These are phyloP conservation scores for Lasaia peninsularis DNA, from an alignment of 1,140 invertebrate genomes.

Conservation along the genomic window DNA sequence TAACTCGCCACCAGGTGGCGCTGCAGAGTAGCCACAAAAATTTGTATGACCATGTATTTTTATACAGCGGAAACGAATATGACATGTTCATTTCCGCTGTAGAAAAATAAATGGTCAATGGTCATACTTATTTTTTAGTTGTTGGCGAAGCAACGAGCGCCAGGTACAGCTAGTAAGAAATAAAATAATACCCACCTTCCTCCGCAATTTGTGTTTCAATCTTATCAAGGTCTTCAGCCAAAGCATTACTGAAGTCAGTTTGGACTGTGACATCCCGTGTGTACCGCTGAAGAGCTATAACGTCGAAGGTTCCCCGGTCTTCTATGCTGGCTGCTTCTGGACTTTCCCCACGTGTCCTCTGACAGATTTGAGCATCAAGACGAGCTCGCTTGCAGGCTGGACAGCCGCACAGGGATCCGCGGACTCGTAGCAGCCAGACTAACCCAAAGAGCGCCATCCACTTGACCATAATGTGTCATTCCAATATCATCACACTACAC, in stretches of 20 bases:
- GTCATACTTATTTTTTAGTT: no score
- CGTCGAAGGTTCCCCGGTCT: slow-evolving; percentile 57
- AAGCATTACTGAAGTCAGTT: slow-evolving; percentile 66
- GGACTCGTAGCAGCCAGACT: slow-evolving; percentile 88
- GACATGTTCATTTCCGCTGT: no score
- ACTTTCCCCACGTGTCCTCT: slow-evolving; percentile 5
- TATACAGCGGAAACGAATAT: no score
- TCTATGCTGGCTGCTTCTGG: neutral
- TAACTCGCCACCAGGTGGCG: no score
- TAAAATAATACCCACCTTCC: slow-evolving; percentile 52
- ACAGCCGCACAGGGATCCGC: slow-evolving; percentile 85
- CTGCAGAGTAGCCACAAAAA: no score
- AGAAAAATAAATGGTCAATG: no score
- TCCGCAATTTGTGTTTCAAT: slow-evolving; percentile 66
- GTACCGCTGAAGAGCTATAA: slow-evolving; percentile 60
- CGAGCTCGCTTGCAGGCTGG: slow-evolving; percentile 82
- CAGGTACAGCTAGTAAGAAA: no score
- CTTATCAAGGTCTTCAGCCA: slow-evolving; percentile 63
- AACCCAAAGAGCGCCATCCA: slow-evolving; percentile 91
- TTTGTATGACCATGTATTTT: no score
- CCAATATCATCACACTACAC: slow-evolving; percentile 41
- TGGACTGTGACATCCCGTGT: slow-evolving; percentile 67
- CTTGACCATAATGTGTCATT: slow-evolving; percentile 57
- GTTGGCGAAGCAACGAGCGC: no score
- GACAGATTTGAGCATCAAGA: slow-evolving; percentile 43